Conservation (phyloP, 2,797 vertebrate species). For the Pantherophis vulpinus region DNA sequence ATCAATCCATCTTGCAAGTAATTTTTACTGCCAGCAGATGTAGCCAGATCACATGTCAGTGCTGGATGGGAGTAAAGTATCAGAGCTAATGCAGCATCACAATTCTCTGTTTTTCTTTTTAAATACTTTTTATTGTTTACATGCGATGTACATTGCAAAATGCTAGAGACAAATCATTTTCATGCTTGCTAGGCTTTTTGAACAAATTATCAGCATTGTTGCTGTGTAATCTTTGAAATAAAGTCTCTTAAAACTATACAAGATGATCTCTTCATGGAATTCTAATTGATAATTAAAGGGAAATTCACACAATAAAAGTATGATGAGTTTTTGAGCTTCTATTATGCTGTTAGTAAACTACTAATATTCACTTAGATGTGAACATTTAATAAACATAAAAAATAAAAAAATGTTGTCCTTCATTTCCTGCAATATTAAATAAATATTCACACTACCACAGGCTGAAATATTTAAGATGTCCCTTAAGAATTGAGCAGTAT, state of each 20-base stretch:
- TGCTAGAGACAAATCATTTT: background rate
- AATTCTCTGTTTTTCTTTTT: background rate
- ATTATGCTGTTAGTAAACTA: background rate
- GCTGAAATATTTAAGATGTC: slow-evolving; percentile 9
- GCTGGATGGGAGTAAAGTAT: background rate
- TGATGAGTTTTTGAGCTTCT: background rate
- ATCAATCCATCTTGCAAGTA: background rate
- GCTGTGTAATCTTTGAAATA: background rate
- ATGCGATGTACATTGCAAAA: background rate
- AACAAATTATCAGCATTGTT: background rate
- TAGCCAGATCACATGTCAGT: background rate
- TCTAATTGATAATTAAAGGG: background rate
- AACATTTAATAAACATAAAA: background rate
- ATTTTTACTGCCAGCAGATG: background rate
- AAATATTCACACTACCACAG: slow-evolving; percentile 8
- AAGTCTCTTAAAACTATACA: background rate
- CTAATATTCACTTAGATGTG: background rate
- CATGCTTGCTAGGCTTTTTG: background rate
- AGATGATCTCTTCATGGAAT: background rate
- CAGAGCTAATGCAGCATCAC: background rate
- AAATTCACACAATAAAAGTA: background rate
- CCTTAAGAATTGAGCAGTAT: slow-evolving; percentile 28
- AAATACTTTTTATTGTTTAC: background rate
- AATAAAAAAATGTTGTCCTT: background rate
- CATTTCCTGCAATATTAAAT: background rate